Conservation (phyloP, 2,797 vertebrate species). For the Crax fasciolata region DNA sequence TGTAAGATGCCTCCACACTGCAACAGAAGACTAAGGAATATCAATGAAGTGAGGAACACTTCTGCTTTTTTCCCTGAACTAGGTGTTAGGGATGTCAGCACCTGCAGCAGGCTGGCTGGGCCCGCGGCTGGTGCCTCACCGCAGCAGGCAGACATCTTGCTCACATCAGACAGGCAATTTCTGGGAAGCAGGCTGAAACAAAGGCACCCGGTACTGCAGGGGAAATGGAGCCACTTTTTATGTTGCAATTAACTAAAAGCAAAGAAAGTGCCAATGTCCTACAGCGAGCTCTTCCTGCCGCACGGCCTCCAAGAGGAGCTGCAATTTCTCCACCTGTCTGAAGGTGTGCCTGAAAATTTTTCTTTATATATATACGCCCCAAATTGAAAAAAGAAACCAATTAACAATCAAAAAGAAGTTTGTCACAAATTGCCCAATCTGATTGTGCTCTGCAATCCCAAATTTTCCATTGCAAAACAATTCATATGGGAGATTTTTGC, state of each 20-base stretch:
- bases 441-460: fast-evolving
- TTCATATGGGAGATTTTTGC: neutral
- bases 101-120: neutral
- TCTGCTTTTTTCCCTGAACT: neutral
- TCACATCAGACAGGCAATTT: neutral
- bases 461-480: slow-evolving; percentile 1
- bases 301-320: fast-evolving
- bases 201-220: neutral
- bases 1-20: neutral
- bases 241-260: neutral
- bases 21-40: neutral
- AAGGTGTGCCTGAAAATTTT: neutral
- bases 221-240: neutral
- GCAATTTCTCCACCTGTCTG: neutral
- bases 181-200: slow-evolving; percentile 18
- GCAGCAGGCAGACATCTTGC: neutral
- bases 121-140: neutral
- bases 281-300: neutral
- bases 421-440: neutral
- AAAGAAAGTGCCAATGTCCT: neutral
- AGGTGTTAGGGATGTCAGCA: neutral
- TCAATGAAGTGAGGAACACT: neutral
- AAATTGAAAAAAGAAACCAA: neutral
- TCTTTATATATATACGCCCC: neutral
- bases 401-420: neutral